Evolutionary conservation across 1,140 invertebrate species (phyloP), one percentile per base, ranked within the genome.

Genomic region (Zaprionus camerounensis): DNA sequence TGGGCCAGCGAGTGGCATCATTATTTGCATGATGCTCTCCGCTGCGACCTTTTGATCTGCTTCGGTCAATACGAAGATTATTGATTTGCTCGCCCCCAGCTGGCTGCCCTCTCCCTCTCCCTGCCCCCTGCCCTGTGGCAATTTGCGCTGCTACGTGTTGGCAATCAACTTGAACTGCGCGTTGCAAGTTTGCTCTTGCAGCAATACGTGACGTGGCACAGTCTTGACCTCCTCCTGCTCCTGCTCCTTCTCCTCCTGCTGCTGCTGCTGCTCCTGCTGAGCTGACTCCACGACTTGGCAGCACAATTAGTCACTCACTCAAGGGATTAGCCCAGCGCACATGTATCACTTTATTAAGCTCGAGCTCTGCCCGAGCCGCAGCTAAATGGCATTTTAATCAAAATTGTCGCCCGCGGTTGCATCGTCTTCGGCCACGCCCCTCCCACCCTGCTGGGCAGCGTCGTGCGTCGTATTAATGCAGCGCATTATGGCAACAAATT

Each of bases 311-410:
- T 86, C 66, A 86, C 76, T 82, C 64, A 70, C 36, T 55, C 62
- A 66, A 78, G 65, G 74, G 68, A 69, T 84, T 80, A 78, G 61
- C 36, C 22, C 13, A 61, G 20, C 49, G 13, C 49, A 12, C 62
- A 66, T 62, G 72, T 72, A 86, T 77, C 67, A 87, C 83, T 82
- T 87, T 71, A 82, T 82, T 87, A 76, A 82, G 62, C 22, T 3
- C 12, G 46, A 11, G 20, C 38, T 13, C 38, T 41, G 38, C 13
- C 46, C 46, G 9, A 22, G 9, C 20, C 34, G 28, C 41, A 20
- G 24, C 56, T 88, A 88, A 90, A 90, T 90, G 85, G 81, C 85
- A 85, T 90, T 90, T 90, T 90, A 90, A 90, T 90, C 78, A 90
- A 90, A 90, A 83, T 88, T 88, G 84, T 88, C 84, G 84, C 84